Percentiles rank a stretch among this genome's conserved stretches.
Conservation (phyloP, 1,140 invertebrate genomes). For the Euschistus heros region DNA sequence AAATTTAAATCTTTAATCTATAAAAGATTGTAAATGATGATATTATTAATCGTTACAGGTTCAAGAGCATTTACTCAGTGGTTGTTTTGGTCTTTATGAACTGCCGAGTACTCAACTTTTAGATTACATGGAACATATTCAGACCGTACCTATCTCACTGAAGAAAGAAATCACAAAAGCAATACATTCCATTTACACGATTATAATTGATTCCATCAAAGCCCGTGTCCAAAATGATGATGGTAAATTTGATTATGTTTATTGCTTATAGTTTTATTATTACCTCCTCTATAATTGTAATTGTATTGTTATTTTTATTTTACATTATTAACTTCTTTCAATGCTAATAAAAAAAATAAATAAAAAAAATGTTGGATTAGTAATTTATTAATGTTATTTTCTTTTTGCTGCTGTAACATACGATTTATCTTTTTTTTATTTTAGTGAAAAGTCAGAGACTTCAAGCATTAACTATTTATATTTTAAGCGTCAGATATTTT, state of each 20-base stretch:
- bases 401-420: not conserved
- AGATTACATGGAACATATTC: conserved; percentile 42
- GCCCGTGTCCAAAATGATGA: conserved; percentile 25
- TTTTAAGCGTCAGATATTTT: conserved; percentile 45
- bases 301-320: not conserved
- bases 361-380: too few relatives aligned
- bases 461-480: conserved; percentile 43
- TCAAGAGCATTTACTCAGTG: conserved; percentile 46
- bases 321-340: not conserved
- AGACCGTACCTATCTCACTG: conserved; percentile 34
- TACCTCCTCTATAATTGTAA: not conserved
- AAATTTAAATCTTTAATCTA: not conserved
- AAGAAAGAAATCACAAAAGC: conserved; percentile 37
- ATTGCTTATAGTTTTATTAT: not conserved
- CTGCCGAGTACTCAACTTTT: conserved; percentile 33
- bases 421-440: conserved; percentile 6
- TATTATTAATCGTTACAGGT: conserved; percentile 29
- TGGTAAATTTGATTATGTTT: conserved; percentile 24
- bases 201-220: conserved; percentile 34
- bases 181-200: conserved; percentile 39
- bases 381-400: not conserved
- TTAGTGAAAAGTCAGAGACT: conserved; percentile 35
- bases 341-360: too few relatives aligned
- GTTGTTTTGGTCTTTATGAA: conserved; percentile 45
- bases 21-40: not conserved